A percentile compares a stretch with the other conserved stretches of the same genome.
Conservation (phyloP, 2,113 vertebrate genomes). For the Xyliphius kryptos region DNA sequence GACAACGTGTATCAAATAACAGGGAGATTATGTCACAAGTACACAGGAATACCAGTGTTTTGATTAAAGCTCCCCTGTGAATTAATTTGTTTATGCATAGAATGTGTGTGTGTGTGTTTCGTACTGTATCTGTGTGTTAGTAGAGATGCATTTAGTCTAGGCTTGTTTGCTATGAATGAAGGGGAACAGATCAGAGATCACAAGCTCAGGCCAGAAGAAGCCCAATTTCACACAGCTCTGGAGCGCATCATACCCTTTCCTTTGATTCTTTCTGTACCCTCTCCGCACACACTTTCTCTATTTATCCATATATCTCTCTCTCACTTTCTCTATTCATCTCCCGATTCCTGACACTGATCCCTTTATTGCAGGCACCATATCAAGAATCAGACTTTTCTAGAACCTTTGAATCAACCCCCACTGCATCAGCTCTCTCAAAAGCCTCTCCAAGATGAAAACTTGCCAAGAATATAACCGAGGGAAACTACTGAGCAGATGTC, state of each 20-base stretch:
- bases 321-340: too few relatives aligned
- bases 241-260: slow-evolving; percentile 61
- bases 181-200: slow-evolving; percentile 50
- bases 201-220: slow-evolving; percentile 49
- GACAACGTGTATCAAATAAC: too few relatives aligned
- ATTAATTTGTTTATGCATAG: too few relatives aligned
- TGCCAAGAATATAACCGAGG: too few relatives aligned
- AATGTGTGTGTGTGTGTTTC: too few relatives aligned
- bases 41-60: too few relatives aligned
- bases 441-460: slow-evolving; percentile 18
- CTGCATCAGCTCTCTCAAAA: slow-evolving; percentile 6
- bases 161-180: slow-evolving; percentile 33
- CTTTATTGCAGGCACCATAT: too few relatives aligned
- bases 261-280: too few relatives aligned
- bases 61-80: too few relatives aligned
- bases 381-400: slow-evolving; percentile 7
- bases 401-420: slow-evolving; percentile 22
- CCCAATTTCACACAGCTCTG: slow-evolving; percentile 66
- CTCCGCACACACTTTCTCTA: too few relatives aligned
- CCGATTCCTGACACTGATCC: too few relatives aligned
- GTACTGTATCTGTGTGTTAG: background rate
- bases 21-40: too few relatives aligned
- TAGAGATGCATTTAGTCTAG: slow-evolving; percentile 18
- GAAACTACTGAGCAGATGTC: slow-evolving; percentile 1
- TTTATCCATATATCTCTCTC: slow-evolving; percentile 14